Evolutionary conservation across 1,140 invertebrate species (phyloP), one percentile per base, ranked within the genome.

Genomic region (Drosophila ercepeae): DNA sequence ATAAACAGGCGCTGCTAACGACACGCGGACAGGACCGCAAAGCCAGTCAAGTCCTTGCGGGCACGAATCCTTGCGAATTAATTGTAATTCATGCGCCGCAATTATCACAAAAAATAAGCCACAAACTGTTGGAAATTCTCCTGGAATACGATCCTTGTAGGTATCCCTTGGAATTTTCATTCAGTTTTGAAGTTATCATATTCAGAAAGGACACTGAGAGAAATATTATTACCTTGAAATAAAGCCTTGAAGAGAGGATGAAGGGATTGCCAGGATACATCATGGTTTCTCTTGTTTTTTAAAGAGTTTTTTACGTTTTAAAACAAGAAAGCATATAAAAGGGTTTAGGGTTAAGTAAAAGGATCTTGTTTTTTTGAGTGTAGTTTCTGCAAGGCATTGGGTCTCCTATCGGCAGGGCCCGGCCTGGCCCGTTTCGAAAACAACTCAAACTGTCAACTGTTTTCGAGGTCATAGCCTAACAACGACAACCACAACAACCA

Each of bases 1-100:
- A 86, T 86, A 86, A 86, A 88, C 82, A 86, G 82, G 82, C 82
- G 82, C 82, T 86, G 82, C 82, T 82, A 86, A 86, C 82, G 82
- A 86, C 82, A 83, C 78, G 78, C 78, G 78, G 49, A 49, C 41
- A 48, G 61, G 58, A 46, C 32, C 16, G 21, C 50, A 44, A 69
- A 48, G 46, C 1, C 21, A 52, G 55, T 11, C 23, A 61, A 69
- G 54, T 64, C 53, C n/a, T 27, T n/a, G 53, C 75, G 61, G 64
- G 81, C 79, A 84, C 81, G 79, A 86, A 86, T 76, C 68, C 77
- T 81, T 75, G 78, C 82, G 73, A 86, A 88, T 86, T 86, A 86
- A 86, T 86, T 86, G 82, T 86, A 82, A 86, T 86, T 88, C 82
- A 88, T 86, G 78, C 77, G 78, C 81, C 81, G 82, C 82, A 86